These are phyloP conservation scores for Daphoenositta chrysoptera DNA, from an alignment of 2,113 vertebrate species.

Conservation along the genomic window DNA sequence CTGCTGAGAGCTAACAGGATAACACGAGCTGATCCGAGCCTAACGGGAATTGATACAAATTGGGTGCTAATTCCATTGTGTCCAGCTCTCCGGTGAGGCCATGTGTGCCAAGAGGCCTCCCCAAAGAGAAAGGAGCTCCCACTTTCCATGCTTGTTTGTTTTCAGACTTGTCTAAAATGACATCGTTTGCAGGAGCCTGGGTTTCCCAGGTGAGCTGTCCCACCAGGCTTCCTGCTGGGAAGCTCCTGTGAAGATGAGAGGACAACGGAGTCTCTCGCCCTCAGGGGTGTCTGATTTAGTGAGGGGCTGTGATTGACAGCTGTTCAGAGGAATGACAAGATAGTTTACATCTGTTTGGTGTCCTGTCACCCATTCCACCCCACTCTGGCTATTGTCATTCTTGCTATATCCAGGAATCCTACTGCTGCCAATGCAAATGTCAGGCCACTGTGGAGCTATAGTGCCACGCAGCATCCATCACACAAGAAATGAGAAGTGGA, in stretches of 20 bases:
- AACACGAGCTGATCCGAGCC: slow-evolving; percentile 55
- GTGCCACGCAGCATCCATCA: slow-evolving; percentile 57
- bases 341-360: slow-evolving; percentile 84
- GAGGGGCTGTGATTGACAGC: slow-evolving; percentile 75
- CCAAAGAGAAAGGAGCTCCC: background rate
- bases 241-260: slow-evolving; percentile 63
- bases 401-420: slow-evolving; percentile 62
- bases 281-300: slow-evolving; percentile 69
- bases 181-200: background rate
- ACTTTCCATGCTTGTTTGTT: slow-evolving; percentile 59
- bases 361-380: slow-evolving; percentile 73
- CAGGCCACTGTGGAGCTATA: slow-evolving; percentile 70
- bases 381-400: slow-evolving; percentile 79
- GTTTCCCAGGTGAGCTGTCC: slow-evolving; percentile 67
- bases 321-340: slow-evolving; percentile 76
- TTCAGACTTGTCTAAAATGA: slow-evolving; percentile 42
- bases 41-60: slow-evolving; percentile 71
- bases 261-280: slow-evolving; percentile 44
- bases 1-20: slow-evolving; percentile 67
- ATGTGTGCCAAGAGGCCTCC: slow-evolving; percentile 21
- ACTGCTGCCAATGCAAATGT: slow-evolving; percentile 60
- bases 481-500: slow-evolving; percentile 54
- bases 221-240: slow-evolving; percentile 67
- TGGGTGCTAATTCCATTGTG: slow-evolving; percentile 72
- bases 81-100: slow-evolving; percentile 41